Conservation (phyloP, 1,140 invertebrate genomes). For the Drosophila dunni region DNA sequence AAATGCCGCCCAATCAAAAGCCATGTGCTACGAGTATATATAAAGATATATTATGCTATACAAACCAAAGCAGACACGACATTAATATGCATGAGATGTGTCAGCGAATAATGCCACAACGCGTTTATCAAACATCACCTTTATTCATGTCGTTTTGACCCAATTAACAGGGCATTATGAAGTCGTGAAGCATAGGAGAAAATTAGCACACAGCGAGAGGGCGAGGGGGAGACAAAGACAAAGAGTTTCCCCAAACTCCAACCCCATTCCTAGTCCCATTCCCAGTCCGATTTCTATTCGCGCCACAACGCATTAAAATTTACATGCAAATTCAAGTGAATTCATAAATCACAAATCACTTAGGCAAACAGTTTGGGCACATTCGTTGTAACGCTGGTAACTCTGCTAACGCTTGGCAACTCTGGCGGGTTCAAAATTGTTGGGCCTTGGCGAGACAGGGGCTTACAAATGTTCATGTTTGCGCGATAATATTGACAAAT, state of each 20-base stretch:
- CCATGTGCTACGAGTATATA: too few species aligned
- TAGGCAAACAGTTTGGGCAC: slow-evolving; percentile 56
- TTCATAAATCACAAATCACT: slow-evolving; percentile 82
- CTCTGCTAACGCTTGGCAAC: too few species aligned
- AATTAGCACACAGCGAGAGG: slow-evolving; percentile 70
- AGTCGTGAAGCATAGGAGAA: slow-evolving; percentile 67
- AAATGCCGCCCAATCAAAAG: too few species aligned
- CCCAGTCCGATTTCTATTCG: slow-evolving; percentile 6
- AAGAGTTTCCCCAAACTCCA: slow-evolving; percentile 7
- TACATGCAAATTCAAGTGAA: slow-evolving; percentile 68
- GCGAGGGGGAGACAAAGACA: slow-evolving; percentile 18
- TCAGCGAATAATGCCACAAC: slow-evolving; percentile 74
- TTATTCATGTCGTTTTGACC: slow-evolving; percentile 50
- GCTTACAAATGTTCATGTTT: slow-evolving; percentile 72
- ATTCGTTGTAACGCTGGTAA: slow-evolving; percentile 7
- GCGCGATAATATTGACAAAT: slow-evolving; percentile 82
- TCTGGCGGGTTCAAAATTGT: slow-evolving; percentile 1
- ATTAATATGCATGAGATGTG: slow-evolving; percentile 77
- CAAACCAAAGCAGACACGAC: slow-evolving; percentile 1
- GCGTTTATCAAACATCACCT: slow-evolving; percentile 68
- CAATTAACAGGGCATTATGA: slow-evolving; percentile 76
- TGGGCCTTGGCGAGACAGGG: slow-evolving; percentile 31
- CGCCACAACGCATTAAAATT: slow-evolving; percentile 61
- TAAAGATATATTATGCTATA: too few species aligned
- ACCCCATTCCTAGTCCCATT: background rate